Conservation (phyloP, 2,797 vertebrate genomes). For the Fratercula arctica region DNA sequence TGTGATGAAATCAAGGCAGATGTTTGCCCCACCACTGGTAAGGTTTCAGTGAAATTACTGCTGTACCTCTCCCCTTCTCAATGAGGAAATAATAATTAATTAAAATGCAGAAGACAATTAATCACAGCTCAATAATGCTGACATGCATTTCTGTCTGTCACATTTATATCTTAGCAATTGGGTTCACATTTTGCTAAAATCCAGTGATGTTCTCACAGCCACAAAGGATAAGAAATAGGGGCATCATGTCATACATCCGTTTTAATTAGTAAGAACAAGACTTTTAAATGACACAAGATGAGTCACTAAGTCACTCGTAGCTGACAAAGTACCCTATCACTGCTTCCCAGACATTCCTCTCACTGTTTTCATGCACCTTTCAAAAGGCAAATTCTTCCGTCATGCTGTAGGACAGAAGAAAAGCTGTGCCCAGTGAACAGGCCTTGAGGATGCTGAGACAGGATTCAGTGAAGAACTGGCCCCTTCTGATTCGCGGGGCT, state of each 20-base stretch:
- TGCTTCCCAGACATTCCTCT: neutral
- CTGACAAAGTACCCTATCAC: neutral
- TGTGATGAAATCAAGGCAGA: neutral
- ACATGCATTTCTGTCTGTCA: neutral
- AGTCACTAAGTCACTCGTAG: neutral
- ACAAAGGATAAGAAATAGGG: neutral
- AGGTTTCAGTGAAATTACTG: neutral
- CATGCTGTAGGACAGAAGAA: neutral
- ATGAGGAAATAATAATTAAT: neutral
- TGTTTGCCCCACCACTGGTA: neutral
- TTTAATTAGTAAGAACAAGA: neutral
- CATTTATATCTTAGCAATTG: neutral
- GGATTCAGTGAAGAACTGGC: neutral
- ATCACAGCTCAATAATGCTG: neutral
- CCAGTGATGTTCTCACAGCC: neutral
- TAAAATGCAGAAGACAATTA: neutral
- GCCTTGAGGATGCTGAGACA: neutral
- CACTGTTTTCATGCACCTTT: neutral
- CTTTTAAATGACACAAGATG: neutral
- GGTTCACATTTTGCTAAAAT: neutral
- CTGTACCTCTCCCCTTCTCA: neutral
- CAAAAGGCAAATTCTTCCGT: neutral
- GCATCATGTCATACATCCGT: neutral
- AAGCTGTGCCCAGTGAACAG: neutral
- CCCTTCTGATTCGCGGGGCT: neutral